Base-by-base conservation (phyloP, 2,888 invertebrate species). In the Himalopsyche tibetana region DNA sequence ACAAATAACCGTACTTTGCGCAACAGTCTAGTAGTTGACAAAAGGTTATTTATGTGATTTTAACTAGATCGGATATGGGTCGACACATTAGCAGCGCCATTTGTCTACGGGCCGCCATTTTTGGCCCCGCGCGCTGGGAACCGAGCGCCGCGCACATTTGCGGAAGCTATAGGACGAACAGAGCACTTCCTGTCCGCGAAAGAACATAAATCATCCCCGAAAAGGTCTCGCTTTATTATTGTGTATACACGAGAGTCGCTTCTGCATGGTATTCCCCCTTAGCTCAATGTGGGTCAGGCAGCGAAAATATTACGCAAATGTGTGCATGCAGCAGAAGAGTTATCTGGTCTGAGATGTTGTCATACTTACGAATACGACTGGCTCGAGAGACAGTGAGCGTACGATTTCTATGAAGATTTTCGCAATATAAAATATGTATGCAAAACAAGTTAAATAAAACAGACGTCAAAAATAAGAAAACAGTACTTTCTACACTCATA, bases 161-260 rank as follows among this genome's bases (percentile, higher is more conserved):
- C 82, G 87, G 87, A 87, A 74, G 85, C 63, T 69, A 55, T 80
- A 63, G 87, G 85, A 74, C 81, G 55, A 51, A 55, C 79, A 63
- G 84, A 80, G 83, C 83, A 84, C 84, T 85, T 85, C 85, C 85
- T 85, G 87, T 19, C 79, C 69, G 82, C 55, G 36, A 82, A 51
- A 82, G 85, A 83, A 84, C 80, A 88, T 88, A 87, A 86, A 88
- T 88, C 88, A 88, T 86, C 86, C 55, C 82, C 38, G 84, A 85
- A 88, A 88, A 86, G 88, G 88, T 85, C 82, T 38, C 84, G 80
- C 84, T 86, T 86, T 86, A 84, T 86, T 84, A 83, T 84, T 84
- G 86, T 86, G 84, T 82, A 56, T 45, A 84, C 80, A 83, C 85
- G 82, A 63, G 63, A 63, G 63, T 63, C 63, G 19, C 63, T 63